Evolutionary conservation across 2,113 vertebrate genomes (phyloP).

Genomic region (Dipodomys spectabilis): DNA sequence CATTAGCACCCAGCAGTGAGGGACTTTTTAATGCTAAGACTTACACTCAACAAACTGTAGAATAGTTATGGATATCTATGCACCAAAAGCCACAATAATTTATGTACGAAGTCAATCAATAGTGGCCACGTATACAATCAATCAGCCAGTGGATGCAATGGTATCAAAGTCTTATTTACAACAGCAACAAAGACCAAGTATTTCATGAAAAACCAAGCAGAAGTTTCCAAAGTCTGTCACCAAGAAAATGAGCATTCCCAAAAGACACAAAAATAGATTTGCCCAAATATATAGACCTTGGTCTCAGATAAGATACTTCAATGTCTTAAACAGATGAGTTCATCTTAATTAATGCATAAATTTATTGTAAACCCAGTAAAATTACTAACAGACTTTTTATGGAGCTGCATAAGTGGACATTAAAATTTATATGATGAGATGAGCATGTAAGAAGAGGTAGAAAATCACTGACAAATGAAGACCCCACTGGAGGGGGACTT

Average conservation of each 20-base stretch:
- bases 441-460: background rate
- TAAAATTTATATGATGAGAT: background rate
- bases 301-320: background rate
- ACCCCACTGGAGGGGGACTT: background rate
- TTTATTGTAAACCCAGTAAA: background rate
- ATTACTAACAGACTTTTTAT: constrained; percentile 43
- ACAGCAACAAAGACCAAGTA: constrained; percentile 9
- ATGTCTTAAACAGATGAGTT: background rate
- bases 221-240: background rate
- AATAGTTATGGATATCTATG: background rate
- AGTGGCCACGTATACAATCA: background rate
- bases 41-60: background rate
- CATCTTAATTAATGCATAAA: background rate
- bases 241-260: background rate
- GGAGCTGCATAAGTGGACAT: background rate
- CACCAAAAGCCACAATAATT: background rate
- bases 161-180: background rate
- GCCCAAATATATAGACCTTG: background rate
- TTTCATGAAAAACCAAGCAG: background rate
- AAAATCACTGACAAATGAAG: background rate
- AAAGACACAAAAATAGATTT: background rate
- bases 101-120: background rate
- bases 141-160: background rate
- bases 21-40: background rate
- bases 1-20: no score